Percentiles rank a stretch among this genome's conserved stretches.
phyloP scores from a whole-genome alignment of 1,140 invertebrate genomes.

The Tribolium madens region DNA sequence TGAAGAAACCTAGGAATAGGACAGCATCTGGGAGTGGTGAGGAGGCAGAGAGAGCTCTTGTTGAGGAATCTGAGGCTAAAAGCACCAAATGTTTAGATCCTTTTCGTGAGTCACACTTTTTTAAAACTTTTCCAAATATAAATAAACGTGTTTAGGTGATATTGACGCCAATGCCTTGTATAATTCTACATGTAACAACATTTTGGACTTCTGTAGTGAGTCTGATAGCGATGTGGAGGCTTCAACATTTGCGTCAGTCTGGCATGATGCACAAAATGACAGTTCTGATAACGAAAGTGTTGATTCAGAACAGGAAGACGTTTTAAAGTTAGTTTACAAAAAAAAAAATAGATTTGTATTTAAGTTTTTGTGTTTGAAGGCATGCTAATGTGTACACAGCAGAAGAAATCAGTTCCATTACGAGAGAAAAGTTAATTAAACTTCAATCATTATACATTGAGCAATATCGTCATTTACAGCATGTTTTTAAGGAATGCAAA shows the following conservation, averaged over 20 bases:
- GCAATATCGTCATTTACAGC: constrained; percentile 82
- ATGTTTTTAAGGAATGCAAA: constrained; percentile 79
- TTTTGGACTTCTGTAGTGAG: constrained; percentile 78
- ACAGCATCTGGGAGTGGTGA: constrained; percentile 52
- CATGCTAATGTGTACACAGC: constrained; percentile 89
- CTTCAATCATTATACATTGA: constrained; percentile 87
- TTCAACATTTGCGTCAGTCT: constrained; percentile 74
- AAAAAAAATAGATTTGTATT: too few species aligned
- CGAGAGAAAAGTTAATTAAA: constrained; percentile 80
- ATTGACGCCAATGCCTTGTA: constrained; percentile 70
- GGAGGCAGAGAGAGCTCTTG: constrained; percentile 59
- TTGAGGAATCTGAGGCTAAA: constrained; percentile 62
- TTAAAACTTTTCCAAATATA: background rate
- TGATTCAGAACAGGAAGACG: constrained; percentile 82
- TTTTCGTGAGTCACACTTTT: constrained; percentile 67
- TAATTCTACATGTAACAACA: constrained; percentile 70
- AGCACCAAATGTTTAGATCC: constrained; percentile 65
- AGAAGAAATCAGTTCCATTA: constrained; percentile 85
- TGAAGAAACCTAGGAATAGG: constrained; percentile 60
- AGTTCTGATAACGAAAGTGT: constrained; percentile 83
- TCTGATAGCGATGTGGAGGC: constrained; percentile 80
- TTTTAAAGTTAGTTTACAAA: too few species aligned
- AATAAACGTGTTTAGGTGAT: constrained; percentile 67
- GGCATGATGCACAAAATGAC: constrained; percentile 75
- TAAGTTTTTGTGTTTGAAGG: constrained; percentile 68